Evolutionary conservation across 2,113 vertebrate species (phyloP).

Genomic region (Carassius gibelio): DNA sequence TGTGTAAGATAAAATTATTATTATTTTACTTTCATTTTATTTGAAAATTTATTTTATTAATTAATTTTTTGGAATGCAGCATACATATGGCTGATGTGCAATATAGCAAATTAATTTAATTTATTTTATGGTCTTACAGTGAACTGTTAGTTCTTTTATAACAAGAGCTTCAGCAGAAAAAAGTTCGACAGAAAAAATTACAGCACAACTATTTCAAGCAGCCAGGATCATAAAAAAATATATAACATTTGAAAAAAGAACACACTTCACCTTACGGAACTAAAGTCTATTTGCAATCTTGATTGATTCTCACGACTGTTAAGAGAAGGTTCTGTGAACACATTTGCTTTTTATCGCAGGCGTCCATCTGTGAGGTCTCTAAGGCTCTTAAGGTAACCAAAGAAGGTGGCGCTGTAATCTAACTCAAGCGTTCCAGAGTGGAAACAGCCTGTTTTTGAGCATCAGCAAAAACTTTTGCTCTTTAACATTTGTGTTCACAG

Average conservation of each 20-base stretch:
- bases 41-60: neutral
- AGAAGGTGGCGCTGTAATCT: constrained; percentile 24
- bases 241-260: neutral
- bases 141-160: neutral
- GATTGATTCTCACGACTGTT: constrained; percentile 1
- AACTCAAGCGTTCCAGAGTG: constrained; percentile 12
- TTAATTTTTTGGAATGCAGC: neutral
- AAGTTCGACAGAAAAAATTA: neutral
- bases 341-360: constrained; percentile 15
- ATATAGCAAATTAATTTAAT: neutral
- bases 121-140: neutral
- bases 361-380: constrained; percentile 22
- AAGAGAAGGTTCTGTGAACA: neutral
- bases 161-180: neutral
- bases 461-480: constrained; percentile 6
- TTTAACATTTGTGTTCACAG: constrained; percentile 42
- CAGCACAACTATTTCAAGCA: neutral
- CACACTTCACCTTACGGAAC: neutral
- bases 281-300: neutral
- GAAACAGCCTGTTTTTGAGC: constrained; percentile 27
- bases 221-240: neutral
- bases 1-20: no score
- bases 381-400: constrained; percentile 11
- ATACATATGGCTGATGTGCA: neutral
- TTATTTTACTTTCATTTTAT: no score